These are phyloP conservation scores for Ooceraea biroi DNA, from an alignment of 1,140 invertebrate genomes.

Conservation along the genomic window DNA sequence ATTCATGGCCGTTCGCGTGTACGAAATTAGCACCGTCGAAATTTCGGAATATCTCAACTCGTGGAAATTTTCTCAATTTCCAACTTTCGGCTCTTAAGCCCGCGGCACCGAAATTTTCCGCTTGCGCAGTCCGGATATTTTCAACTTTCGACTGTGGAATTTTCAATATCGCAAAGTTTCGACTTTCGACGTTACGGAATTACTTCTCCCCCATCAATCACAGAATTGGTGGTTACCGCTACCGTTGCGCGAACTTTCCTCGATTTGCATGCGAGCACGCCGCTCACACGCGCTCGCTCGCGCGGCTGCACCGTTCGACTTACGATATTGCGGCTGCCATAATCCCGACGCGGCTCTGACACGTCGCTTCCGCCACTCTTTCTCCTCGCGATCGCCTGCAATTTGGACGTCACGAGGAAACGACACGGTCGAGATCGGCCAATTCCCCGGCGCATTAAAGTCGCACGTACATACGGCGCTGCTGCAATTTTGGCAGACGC, in stretches of 20 bases:
- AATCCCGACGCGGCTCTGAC: constrained; percentile 52
- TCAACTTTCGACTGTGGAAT: constrained; percentile 18
- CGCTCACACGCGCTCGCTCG: constrained; percentile 25
- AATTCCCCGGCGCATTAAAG: constrained; percentile 69
- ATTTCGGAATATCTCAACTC: constrained; percentile 3
- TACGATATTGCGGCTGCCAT: constrained; percentile 57
- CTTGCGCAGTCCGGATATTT: constrained; percentile 1
- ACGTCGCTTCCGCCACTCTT: constrained; percentile 62
- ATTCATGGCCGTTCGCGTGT: background rate
- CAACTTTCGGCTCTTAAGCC: constrained; percentile 7
- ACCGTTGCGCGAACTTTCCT: constrained; percentile 16
- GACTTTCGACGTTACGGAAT: constrained; percentile 15
- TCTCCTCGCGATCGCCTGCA: constrained; percentile 69
- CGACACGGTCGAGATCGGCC: constrained; percentile 32
- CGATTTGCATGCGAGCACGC: constrained; percentile 38
- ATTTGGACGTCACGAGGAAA: constrained; percentile 68
- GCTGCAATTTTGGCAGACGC: constrained; percentile 75
- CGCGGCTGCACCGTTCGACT: constrained; percentile 27
- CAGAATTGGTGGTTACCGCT: constrained; percentile 12
- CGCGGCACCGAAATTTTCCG: constrained; percentile 9
- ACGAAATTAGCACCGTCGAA: background rate
- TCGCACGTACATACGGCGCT: constrained; percentile 52
- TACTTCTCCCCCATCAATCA: constrained; percentile 28
- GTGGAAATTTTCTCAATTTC: constrained; percentile 16
- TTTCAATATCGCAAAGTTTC: constrained; percentile 42